These are phyloP conservation scores for Gymnorhina tibicen DNA, from an alignment of 2,113 vertebrate species.

Conservation along the genomic window DNA sequence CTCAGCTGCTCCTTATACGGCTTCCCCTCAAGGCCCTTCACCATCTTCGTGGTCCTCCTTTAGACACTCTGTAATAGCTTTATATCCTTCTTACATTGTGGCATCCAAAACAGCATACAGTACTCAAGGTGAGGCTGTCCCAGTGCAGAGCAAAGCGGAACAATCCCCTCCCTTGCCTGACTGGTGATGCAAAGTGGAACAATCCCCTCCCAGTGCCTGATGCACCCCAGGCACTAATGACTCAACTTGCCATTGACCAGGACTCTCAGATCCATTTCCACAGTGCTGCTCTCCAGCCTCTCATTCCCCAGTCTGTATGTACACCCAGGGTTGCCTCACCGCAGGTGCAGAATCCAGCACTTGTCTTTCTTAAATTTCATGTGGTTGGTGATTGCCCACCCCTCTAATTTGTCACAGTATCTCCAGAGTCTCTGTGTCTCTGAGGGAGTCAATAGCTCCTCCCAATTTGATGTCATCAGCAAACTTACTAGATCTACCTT, in stretches of 20 bases:
- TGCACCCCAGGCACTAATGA: not conserved
- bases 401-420: not conserved
- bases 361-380: not conserved
- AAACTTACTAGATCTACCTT: not conserved
- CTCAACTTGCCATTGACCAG: not conserved
- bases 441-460: not conserved
- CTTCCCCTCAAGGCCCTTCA: not conserved
- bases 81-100: not conserved
- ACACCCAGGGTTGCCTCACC: not conserved
- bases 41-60: not conserved
- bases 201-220: not conserved
- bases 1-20: not conserved
- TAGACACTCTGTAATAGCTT: not conserved
- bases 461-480: not conserved
- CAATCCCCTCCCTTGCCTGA: not conserved
- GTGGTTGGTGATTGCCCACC: not conserved
- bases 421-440: not conserved
- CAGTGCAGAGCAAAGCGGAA: not conserved
- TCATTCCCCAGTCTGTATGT: not conserved
- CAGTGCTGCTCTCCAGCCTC: not conserved
- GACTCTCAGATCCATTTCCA: not conserved
- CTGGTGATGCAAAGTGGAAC: not conserved
- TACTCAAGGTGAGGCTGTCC: not conserved
- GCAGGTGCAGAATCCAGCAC: not conserved
- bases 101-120: not conserved